These are phyloP conservation scores for Aplochiton taeniatus DNA, from an alignment of 2,797 vertebrate genomes.

Conservation along the genomic window DNA sequence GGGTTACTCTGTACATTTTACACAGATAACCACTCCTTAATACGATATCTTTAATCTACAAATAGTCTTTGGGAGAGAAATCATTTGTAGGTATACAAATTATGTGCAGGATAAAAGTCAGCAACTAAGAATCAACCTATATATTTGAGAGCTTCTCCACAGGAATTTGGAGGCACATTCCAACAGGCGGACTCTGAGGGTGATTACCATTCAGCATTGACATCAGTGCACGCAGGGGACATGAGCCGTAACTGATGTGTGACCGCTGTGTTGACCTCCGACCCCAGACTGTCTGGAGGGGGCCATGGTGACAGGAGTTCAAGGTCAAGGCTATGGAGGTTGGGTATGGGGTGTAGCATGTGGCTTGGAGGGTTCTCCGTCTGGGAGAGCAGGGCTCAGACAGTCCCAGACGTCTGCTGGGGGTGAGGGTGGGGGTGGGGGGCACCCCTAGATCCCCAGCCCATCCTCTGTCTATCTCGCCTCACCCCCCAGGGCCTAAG, in stretches of 20 bases:
- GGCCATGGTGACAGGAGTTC: slow-evolving; percentile 67
- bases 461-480: slow-evolving; percentile 53
- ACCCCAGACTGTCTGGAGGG: slow-evolving; percentile 73
- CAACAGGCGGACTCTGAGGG: slow-evolving; percentile 59
- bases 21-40: too few relatives aligned
- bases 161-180: slow-evolving; percentile 71
- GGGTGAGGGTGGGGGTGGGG: slow-evolving; percentile 49
- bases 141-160: slow-evolving; percentile 32
- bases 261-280: slow-evolving; percentile 74
- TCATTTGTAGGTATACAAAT: too few relatives aligned
- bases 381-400: slow-evolving; percentile 73
- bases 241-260: slow-evolving; percentile 70
- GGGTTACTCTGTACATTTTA: background rate
- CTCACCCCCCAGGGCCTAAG: slow-evolving; percentile 52
- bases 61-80: too few relatives aligned
- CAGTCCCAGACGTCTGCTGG: slow-evolving; percentile 68
- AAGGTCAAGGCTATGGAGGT: slow-evolving; percentile 64
- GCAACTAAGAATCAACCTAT: background rate
- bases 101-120: background rate
- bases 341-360: slow-evolving; percentile 49
- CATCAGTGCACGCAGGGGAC: slow-evolving; percentile 56
- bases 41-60: too few relatives aligned
- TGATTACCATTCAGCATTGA: slow-evolving; percentile 64
- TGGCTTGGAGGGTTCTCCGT: slow-evolving; percentile 52
- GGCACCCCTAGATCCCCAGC: slow-evolving; percentile 43